A percentile compares a stretch with the other conserved stretches of the same genome.
phyloP scores from a whole-genome alignment of 2,888 invertebrate genomes.

The Morinoia aosen region DNA sequence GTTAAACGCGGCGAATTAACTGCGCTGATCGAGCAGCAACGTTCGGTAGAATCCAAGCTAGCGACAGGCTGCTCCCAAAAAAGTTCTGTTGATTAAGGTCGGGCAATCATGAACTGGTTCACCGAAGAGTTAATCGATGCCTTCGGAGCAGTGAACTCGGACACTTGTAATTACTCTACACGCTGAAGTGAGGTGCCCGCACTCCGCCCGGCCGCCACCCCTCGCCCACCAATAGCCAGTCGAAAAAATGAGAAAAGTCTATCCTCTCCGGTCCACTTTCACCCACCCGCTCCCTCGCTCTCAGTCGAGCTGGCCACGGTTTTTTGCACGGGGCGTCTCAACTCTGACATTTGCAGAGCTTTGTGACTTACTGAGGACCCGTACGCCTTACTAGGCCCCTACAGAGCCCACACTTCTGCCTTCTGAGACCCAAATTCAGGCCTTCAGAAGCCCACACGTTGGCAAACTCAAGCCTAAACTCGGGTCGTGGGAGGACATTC shows the following conservation, averaged over 20 bases:
- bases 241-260: not conserved
- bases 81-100: not conserved
- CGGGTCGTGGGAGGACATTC: not conserved
- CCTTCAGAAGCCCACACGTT: not conserved
- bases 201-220: not conserved
- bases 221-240: not conserved
- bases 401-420: slow-evolving; percentile 10
- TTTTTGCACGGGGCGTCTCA: slow-evolving; percentile 2
- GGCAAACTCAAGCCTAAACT: not conserved
- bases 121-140: not conserved
- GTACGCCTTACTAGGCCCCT: slow-evolving; percentile 12
- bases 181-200: not conserved
- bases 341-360: slow-evolving; percentile 34
- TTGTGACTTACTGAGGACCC: slow-evolving; percentile 26
- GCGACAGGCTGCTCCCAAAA: not conserved
- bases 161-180: slow-evolving; percentile 13
- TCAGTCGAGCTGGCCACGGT: slow-evolving; percentile 13
- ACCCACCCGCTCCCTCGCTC: slow-evolving; percentile 34
- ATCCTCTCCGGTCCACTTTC: slow-evolving; percentile 16
- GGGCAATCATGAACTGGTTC: not conserved
- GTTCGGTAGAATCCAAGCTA: not conserved
- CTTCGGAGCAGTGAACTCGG: not conserved
- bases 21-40: not conserved
- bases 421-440: not conserved
- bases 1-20: not conserved